Percentiles rank a stretch among this genome's conserved stretches.
Evolutionary conservation across 2,888 invertebrate genomes (phyloP).

Genomic region (Stenotaenia linearis): DNA sequence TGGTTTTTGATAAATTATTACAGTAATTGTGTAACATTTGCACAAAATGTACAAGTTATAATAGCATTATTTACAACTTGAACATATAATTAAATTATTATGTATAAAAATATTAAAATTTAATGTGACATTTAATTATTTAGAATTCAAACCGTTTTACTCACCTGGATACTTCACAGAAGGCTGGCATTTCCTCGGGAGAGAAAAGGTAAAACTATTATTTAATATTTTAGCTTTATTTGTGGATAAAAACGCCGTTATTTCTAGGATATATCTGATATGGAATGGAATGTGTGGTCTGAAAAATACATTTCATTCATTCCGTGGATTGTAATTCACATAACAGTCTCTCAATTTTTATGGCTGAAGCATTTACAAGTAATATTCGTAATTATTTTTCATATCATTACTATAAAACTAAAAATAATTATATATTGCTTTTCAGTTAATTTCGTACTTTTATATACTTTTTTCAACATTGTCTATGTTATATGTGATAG

Average conservation of each 20-base stretch:
- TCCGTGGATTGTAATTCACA: slow-evolving; percentile 56
- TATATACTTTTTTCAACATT: not conserved
- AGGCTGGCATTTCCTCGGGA: slow-evolving; percentile 56
- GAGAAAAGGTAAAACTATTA: slow-evolving; percentile 51
- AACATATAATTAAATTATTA: too few relatives aligned
- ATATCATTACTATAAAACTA: slow-evolving; percentile 17
- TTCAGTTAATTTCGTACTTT: not conserved
- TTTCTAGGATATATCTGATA: slow-evolving; percentile 55
- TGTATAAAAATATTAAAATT: too few relatives aligned
- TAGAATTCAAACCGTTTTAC: not conserved
- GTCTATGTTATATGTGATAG: slow-evolving; percentile 53
- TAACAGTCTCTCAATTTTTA: slow-evolving; percentile 54
- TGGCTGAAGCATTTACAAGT: slow-evolving; percentile 44
- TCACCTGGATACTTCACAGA: slow-evolving; percentile 51
- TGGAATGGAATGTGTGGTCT: slow-evolving; percentile 65
- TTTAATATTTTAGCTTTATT: not conserved
- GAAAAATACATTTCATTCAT: slow-evolving; percentile 53
- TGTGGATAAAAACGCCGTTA: not conserved
- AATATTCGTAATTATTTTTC: slow-evolving; percentile 29
- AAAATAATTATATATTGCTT: slow-evolving; percentile 32
- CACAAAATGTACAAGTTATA: too few relatives aligned
- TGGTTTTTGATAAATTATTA: not conserved
- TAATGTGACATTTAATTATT: not conserved
- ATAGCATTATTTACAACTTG: too few relatives aligned
- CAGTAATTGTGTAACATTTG: too few relatives aligned